phyloP scores from a whole-genome alignment of 2,113 vertebrate species.

The Hyla sarda region DNA sequence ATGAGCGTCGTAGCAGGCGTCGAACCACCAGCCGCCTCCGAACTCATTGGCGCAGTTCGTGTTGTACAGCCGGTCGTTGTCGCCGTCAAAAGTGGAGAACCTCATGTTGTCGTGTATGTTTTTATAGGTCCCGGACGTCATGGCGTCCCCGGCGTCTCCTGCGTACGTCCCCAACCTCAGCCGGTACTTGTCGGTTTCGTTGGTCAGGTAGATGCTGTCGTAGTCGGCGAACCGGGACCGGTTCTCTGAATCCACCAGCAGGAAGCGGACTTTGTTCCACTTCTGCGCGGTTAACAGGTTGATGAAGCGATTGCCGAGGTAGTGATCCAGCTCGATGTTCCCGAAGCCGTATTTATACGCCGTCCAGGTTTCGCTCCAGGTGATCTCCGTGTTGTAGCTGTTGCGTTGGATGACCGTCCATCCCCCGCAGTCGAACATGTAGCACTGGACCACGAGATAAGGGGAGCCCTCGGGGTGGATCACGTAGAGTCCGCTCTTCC shows the following conservation, averaged over 20 bases:
- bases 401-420: constrained; percentile 59
- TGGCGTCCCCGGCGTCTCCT: constrained; percentile 46
- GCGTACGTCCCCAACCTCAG: constrained; percentile 50
- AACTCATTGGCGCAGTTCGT: constrained; percentile 48
- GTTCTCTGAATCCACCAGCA: constrained; percentile 20
- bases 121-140: constrained; percentile 26
- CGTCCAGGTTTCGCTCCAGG: constrained; percentile 60
- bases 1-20: constrained; percentile 53
- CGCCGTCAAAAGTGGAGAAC: constrained; percentile 44
- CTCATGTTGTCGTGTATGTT: constrained; percentile 59
- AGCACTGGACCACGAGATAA: constrained; percentile 49
- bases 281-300: background rate
- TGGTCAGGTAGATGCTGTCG: constrained; percentile 39
- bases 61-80: constrained; percentile 29
- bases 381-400: background rate
- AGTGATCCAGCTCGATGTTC: constrained; percentile 46
- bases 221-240: constrained; percentile 24
- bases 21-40: constrained; percentile 50
- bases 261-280: constrained; percentile 61
- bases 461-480: constrained; percentile 33
- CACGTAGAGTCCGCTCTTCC: constrained; percentile 38
- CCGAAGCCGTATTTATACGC: constrained; percentile 45
- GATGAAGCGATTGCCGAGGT: constrained; percentile 58
- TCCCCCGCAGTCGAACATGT: constrained; percentile 57
- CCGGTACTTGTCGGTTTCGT: constrained; percentile 8